Conservation (phyloP, 35 echinoderm and acorn worm genomes). For the Lytechinus variegatus region DNA sequence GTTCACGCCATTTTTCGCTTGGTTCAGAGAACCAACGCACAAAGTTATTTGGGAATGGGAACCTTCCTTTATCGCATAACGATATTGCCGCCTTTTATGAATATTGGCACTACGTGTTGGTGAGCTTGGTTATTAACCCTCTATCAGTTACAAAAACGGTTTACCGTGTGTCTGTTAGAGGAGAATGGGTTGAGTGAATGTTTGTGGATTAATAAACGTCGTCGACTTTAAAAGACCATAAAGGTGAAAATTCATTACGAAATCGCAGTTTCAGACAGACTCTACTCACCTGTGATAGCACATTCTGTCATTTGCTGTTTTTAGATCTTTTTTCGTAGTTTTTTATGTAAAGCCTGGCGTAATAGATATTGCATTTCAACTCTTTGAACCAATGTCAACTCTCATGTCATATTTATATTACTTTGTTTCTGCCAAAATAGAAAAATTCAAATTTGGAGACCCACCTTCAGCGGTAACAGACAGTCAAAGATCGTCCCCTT, state of each 20-base stretch:
- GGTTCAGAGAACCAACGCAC: not conserved
- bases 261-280: not conserved
- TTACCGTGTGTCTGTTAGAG: not conserved
- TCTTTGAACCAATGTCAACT: not conserved
- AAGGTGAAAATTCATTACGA: not conserved
- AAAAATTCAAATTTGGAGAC: too few species aligned
- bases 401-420: too few species aligned
- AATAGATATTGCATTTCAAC: not conserved
- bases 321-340: not conserved
- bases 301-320: not conserved
- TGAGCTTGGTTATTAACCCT: not conserved
- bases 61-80: not conserved
- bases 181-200: not conserved
- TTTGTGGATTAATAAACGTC: not conserved
- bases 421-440: not conserved
- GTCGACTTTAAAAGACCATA: not conserved
- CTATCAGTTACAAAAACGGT: not conserved
- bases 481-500: too few species aligned
- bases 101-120: slow-evolving; percentile 11
- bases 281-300: not conserved
- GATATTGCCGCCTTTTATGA: slow-evolving; percentile 18
- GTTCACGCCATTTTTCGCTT: not conserved
- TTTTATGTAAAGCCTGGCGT: not conserved
- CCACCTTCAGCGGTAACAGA: too few species aligned
- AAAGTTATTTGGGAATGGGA: not conserved